Percentiles rank a stretch among this genome's conserved stretches.
Conservation (phyloP, 35 echinoderm and acorn worm species). For the Lytechinus variegatus region DNA sequence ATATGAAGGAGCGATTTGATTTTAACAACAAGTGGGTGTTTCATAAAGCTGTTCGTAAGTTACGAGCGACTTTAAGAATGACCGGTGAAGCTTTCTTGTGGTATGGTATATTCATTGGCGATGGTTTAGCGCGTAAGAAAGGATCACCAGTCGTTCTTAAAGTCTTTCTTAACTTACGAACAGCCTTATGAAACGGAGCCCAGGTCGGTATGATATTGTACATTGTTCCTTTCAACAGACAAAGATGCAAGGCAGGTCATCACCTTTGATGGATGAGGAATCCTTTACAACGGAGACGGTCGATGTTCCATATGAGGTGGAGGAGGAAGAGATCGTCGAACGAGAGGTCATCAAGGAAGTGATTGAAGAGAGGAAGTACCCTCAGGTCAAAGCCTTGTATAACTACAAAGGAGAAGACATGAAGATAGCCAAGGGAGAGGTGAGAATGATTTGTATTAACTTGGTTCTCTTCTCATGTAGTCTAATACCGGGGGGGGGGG, state of each 20-base stretch:
- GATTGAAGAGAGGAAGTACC: constrained; percentile 84
- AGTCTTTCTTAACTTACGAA: too few species aligned
- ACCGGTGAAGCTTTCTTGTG: too few species aligned
- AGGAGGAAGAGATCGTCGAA: constrained; percentile 74
- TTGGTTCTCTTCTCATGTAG: too few species aligned
- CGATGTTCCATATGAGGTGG: constrained; percentile 82
- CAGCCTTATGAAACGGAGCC: too few species aligned
- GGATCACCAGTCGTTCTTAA: too few species aligned
- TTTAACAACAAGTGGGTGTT: too few species aligned
- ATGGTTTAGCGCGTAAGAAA: too few species aligned
- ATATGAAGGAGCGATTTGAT: too few species aligned
- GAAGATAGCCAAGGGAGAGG: constrained; percentile 93
- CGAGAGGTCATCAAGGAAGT: constrained; percentile 82
- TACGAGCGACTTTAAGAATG: too few species aligned
- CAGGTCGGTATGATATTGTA: background rate
- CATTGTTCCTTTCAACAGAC: background rate
- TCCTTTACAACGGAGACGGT: constrained; percentile 50
- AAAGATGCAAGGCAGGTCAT: constrained; percentile 37
- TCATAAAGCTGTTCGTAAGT: too few species aligned
- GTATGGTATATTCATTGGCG: too few species aligned
- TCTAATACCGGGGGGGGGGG: too few species aligned
- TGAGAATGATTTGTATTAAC: constrained; percentile 25
- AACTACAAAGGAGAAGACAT: constrained; percentile 87
- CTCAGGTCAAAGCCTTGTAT: constrained; percentile 88
- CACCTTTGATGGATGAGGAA: constrained; percentile 41